Base-by-base conservation (phyloP, 2,113 vertebrate genomes). In the Myotis yumanensis region DNA sequence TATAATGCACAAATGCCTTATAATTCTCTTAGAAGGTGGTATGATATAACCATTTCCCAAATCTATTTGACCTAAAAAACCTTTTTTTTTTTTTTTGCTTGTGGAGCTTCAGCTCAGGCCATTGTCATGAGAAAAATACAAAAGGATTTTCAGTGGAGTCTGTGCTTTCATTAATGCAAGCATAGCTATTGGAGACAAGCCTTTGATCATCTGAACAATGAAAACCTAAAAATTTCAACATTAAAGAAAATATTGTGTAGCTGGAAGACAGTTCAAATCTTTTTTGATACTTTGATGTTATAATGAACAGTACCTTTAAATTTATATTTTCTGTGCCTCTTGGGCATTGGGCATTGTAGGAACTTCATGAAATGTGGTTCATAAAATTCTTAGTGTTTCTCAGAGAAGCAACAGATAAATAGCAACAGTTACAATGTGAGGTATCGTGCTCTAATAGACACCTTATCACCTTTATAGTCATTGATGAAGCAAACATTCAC, bases 171-270 rank as follows among this genome's bases (percentile, higher is more conserved):
- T 59, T 90, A 90, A 59, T 75, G 48, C 15, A 32, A 81, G 17
- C 28, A 62, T 11, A 59, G 40, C 32, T n/a, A 64, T 89, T n/a
- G 81, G 48, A 89, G 85, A 73, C 28, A 89, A 92, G 57, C 0
- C 79, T 92, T 85, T 94, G 93, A 92, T 92, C 72, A 92, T 85
- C 22, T 80, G 46, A 85, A 93, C 23, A 95, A 87, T 94, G 66
- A 93, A 68, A 72, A 71, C 22, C 69, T 91, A 46, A 30, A 85
- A 40, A 85, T 80, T 91, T 93, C 40, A 89, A 75, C 20, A 89
- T 69, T 75, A 94, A 89, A 89, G 80, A 89, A 91, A 89, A 85
- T 59, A 20, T 18, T 88, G 35, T 30, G 11, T 80, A 54, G 7
- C 66, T 89, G 37, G 80, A 68, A 57, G 72, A 85, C 12, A 68